These are phyloP conservation scores for Exocentrus adspersus DNA, from an alignment of 2,888 invertebrate species.

Conservation along the genomic window DNA sequence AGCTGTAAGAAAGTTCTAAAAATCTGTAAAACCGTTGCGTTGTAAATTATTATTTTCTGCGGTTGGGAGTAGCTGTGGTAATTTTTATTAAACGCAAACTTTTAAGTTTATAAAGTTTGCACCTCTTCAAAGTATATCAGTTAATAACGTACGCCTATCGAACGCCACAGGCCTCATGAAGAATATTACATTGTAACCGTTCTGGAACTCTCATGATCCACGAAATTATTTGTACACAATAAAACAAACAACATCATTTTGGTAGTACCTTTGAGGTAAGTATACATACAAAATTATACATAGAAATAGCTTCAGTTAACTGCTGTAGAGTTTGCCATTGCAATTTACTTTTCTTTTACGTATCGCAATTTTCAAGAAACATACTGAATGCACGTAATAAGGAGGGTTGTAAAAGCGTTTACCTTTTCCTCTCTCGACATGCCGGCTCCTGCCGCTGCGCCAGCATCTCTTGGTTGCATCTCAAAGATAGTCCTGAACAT, in stretches of 20 bases:
- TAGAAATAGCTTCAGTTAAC: too few species aligned
- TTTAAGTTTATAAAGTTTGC: conserved; percentile 20
- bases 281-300: too few species aligned
- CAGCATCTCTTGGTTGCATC: conserved; percentile 87
- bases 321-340: too few species aligned
- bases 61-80: not conserved
- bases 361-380: too few species aligned
- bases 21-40: not conserved
- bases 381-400: not conserved
- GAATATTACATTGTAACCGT: not conserved
- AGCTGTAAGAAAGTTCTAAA: not conserved
- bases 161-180: not conserved
- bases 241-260: not conserved
- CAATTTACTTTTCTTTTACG: too few species aligned
- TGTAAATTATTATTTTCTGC: not conserved
- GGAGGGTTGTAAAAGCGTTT: too few species aligned
- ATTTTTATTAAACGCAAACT: conserved; percentile 5
- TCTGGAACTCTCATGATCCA: too few species aligned
- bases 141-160: not conserved
- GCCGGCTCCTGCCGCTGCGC: conserved; percentile 74
- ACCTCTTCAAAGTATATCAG: not conserved
- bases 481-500: conserved; percentile 88
- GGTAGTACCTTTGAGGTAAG: too few species aligned
- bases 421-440: conserved; percentile 85
- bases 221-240: not conserved